Conservation (phyloP, 1,140 invertebrate species). For the Drosophila nigrodunni region DNA sequence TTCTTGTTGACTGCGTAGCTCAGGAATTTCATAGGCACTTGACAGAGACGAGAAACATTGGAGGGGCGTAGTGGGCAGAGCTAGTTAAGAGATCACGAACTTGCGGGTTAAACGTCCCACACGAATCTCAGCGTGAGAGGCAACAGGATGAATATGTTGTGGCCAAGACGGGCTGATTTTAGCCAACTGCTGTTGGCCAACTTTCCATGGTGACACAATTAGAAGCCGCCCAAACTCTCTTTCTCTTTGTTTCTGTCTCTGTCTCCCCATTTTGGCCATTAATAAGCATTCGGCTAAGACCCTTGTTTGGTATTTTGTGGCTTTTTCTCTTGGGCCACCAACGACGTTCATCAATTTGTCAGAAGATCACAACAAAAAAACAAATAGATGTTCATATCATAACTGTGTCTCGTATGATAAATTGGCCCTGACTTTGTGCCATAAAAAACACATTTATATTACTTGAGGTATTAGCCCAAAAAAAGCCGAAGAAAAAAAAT, state of each 20-base stretch:
- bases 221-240: conserved; percentile 39
- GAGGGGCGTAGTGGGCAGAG: too few relatives aligned
- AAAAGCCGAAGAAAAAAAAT: conserved; percentile 6
- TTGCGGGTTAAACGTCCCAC: conserved; percentile 69
- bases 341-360: conserved; percentile 68
- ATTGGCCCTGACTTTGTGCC: conserved; percentile 66
- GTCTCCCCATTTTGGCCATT: conserved; percentile 42
- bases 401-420: conserved; percentile 67
- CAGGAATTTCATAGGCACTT: conserved; percentile 77
- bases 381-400: conserved; percentile 36
- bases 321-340: conserved; percentile 47
- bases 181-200: conserved; percentile 37
- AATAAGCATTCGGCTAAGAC: conserved; percentile 54
- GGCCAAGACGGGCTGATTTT: neutral
- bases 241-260: neutral
- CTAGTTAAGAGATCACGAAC: conserved; percentile 71
- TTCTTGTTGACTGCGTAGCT: conserved; percentile 60
- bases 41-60: conserved; percentile 46
- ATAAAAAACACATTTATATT: conserved; percentile 23
- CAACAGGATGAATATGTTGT: conserved; percentile 25
- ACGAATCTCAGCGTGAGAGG: conserved; percentile 58
- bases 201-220: conserved; percentile 76
- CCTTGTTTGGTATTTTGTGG: conserved; percentile 31
- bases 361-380: conserved; percentile 37
- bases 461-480: conserved; percentile 39